A percentile compares a stretch with the other conserved stretches of the same genome.
phyloP scores from a whole-genome alignment of 2,113 vertebrate genomes.

The Gnathonemus longibarbis region DNA sequence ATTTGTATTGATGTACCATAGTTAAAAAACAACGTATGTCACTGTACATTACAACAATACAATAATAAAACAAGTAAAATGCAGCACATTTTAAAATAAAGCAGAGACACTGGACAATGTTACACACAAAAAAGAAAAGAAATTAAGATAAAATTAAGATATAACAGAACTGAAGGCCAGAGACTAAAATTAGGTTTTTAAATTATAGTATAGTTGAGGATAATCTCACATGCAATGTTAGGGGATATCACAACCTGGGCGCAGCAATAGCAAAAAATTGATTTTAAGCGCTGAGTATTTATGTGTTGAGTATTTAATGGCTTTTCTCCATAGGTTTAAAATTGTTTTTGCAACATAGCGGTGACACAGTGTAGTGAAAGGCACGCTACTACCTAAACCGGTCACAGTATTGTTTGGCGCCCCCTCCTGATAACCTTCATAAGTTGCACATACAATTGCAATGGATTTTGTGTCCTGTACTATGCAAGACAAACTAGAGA shows the following conservation, averaged over 20 bases:
- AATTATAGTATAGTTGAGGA: neutral
- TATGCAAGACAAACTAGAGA: neutral
- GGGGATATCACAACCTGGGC: no score
- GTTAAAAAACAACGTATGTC: neutral
- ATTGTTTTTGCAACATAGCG: neutral
- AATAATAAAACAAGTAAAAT: neutral
- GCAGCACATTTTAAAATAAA: neutral
- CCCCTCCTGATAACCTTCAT: neutral
- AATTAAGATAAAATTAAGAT: neutral
- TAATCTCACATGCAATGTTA: neutral
- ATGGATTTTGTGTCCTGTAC: neutral
- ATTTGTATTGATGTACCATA: neutral
- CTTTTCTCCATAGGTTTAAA: neutral
- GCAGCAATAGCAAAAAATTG: neutral
- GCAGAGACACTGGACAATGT: neutral
- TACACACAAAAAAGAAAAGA: neutral
- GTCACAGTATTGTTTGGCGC: neutral
- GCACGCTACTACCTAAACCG: neutral
- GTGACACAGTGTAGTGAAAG: neutral
- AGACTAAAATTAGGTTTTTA: neutral
- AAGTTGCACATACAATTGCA: neutral
- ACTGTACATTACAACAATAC: neutral
- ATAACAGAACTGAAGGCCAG: neutral
- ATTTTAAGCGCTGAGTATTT: neutral
- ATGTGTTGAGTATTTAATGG: neutral